Conservation (phyloP, 2,113 vertebrate species). For the Quiscalus mexicanus region DNA sequence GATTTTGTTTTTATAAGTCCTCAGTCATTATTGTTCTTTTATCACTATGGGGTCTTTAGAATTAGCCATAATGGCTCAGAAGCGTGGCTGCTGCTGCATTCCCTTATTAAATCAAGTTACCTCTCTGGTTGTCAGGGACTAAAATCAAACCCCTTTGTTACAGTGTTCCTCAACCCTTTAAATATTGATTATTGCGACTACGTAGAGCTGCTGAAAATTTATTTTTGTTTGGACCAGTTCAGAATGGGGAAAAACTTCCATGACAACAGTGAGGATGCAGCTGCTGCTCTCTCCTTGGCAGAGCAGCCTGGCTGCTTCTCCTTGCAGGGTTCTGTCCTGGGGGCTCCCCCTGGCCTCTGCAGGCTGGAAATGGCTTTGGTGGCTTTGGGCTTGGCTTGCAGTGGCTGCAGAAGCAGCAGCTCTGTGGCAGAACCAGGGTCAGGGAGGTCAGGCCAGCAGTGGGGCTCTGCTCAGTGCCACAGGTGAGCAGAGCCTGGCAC, state of each 20-base stretch:
- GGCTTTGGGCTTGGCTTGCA: neutral
- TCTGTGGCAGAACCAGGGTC: accelerated
- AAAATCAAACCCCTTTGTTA: slow-evolving; percentile 50
- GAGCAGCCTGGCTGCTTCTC: neutral
- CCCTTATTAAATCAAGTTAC: slow-evolving; percentile 31
- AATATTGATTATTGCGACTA: slow-evolving; percentile 4
- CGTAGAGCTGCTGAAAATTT: neutral
- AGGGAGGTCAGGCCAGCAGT: neutral
- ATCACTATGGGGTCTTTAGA: slow-evolving; percentile 38
- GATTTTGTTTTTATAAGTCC: slow-evolving; percentile 60
- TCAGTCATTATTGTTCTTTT: slow-evolving; percentile 44
- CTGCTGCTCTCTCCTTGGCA: neutral
- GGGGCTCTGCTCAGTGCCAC: neutral
- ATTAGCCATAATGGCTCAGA: neutral
- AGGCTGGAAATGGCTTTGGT: neutral
- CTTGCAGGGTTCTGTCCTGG: neutral
- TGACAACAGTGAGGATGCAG: neutral
- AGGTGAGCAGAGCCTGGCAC: neutral
- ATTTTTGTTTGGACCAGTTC: slow-evolving; percentile 14
- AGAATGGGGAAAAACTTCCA: neutral
- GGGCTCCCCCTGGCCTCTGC: neutral
- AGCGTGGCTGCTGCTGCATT: neutral
- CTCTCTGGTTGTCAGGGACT: neutral
- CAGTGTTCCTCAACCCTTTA: slow-evolving; percentile 11
- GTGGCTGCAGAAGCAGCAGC: neutral